phyloP scores from a whole-genome alignment of 2,113 vertebrate species.

The Anarhynchus alexandrinus region DNA sequence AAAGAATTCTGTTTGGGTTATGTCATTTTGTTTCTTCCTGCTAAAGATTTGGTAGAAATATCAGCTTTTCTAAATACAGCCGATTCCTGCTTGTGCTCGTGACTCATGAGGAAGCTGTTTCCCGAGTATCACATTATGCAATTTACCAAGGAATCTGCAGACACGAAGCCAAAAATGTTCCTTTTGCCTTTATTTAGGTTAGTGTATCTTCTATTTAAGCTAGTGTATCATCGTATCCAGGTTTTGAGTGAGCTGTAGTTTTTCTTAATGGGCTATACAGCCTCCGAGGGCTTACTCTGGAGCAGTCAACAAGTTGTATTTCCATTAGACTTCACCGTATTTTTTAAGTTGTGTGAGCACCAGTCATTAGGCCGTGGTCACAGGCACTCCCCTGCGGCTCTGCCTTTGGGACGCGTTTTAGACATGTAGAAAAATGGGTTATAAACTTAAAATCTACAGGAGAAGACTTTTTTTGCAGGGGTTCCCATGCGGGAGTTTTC shows the following conservation, averaged over 20 bases:
- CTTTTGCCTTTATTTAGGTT: not conserved
- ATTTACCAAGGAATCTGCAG: not conserved
- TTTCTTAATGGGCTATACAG: fast-evolving
- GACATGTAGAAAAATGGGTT: not conserved
- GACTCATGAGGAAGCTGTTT: not conserved
- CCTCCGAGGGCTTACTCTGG: fast-evolving
- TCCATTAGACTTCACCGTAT: fast-evolving
- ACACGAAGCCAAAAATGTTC: not conserved
- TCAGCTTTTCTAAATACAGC: not conserved
- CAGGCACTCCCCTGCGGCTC: fast-evolving
- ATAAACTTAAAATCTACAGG: not conserved
- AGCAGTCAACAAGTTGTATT: not conserved
- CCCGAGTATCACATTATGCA: not conserved
- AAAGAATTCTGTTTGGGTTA: not conserved
- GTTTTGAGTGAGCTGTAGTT: not conserved
- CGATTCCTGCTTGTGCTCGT: not conserved
- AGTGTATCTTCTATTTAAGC: not conserved
- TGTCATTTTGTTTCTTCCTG: not conserved
- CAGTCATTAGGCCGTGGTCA: not conserved
- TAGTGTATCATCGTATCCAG: fast-evolving
- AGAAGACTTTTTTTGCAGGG: not conserved
- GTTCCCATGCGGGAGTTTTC: not conserved
- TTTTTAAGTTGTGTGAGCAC: not conserved
- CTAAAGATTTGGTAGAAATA: not conserved
- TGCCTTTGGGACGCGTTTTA: not conserved